Percentiles rank a stretch among this genome's conserved stretches.
These are phyloP conservation scores for Drosophila rhopaloa DNA, from an alignment of 1,140 invertebrate genomes.

Conservation along the genomic window DNA sequence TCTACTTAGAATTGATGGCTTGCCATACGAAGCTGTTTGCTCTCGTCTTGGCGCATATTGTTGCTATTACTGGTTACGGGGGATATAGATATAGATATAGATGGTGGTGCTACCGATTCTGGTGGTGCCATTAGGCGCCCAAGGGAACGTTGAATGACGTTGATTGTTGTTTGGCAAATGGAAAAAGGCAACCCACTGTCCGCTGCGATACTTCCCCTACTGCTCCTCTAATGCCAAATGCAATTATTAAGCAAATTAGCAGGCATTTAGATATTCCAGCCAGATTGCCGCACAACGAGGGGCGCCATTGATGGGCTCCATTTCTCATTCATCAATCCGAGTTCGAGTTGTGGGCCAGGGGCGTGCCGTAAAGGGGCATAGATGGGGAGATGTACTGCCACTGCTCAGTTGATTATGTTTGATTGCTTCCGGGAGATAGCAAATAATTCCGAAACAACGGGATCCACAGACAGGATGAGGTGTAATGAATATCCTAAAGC, in stretches of 20 bases:
- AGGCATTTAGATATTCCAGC: slow-evolving; percentile 72
- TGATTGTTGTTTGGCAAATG: slow-evolving; percentile 73
- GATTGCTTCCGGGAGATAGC: slow-evolving; percentile 63
- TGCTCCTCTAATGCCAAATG: slow-evolving; percentile 67
- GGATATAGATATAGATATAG: slow-evolving; percentile 5
- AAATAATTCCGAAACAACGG: slow-evolving; percentile 12
- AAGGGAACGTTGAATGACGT: slow-evolving; percentile 56
- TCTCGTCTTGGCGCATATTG: slow-evolving; percentile 26
- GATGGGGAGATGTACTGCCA: slow-evolving; percentile 12
- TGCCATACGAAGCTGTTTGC: slow-evolving; percentile 65
- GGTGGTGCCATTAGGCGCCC: slow-evolving; percentile 62
- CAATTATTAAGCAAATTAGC: slow-evolving; percentile 82
- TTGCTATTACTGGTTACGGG: slow-evolving; percentile 25
- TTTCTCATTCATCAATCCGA: slow-evolving; percentile 65
- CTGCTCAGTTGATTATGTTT: slow-evolving; percentile 62
- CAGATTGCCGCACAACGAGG: slow-evolving; percentile 64
- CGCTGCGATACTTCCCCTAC: background rate
- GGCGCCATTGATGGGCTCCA: slow-evolving; percentile 62
- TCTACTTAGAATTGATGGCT: slow-evolving; percentile 84
- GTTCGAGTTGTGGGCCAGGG: background rate
- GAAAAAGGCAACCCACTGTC: slow-evolving; percentile 54
- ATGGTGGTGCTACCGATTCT: slow-evolving; percentile 4
- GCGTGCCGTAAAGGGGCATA: background rate
- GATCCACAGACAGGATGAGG: slow-evolving; percentile 6
- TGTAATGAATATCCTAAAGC: background rate